These are phyloP conservation scores for Todiramphus saurophagus DNA, from an alignment of 2,113 vertebrate species.

Conservation along the genomic window DNA sequence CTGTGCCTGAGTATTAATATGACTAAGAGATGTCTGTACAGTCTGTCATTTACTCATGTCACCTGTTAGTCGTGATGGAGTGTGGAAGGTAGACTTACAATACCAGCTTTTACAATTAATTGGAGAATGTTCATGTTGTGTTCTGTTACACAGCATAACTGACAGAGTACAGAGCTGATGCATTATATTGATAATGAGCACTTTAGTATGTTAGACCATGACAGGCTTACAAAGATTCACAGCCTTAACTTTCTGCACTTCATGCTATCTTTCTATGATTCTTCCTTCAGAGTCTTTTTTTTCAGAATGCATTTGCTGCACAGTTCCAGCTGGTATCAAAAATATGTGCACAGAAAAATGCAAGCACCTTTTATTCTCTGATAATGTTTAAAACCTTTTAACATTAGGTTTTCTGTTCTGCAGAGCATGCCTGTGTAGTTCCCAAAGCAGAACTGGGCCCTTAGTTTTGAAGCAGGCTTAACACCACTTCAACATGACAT, in stretches of 20 bases:
- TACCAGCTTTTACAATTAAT: neutral
- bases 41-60: conserved; percentile 25
- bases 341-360: neutral
- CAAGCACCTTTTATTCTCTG: neutral
- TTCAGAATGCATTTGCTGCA: neutral
- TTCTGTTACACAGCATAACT: conserved; percentile 2
- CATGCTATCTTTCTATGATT: neutral
- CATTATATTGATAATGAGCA: neutral
- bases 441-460: neutral
- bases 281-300: neutral
- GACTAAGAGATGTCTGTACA: conserved; percentile 1
- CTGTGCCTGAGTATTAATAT: conserved; percentile 1
- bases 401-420: neutral
- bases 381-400: neutral
- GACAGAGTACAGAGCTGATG: neutral
- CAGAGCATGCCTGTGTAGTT: neutral
- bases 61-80: neutral
- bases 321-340: neutral
- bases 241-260: neutral
- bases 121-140: neutral
- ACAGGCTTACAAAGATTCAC: neutral
- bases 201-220: conserved; percentile 1
- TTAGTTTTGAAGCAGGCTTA: neutral
- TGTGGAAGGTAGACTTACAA: neutral
- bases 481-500: neutral